These are phyloP conservation scores for Theocolax elegans DNA, from an alignment of 1,140 invertebrate genomes.

Conservation along the genomic window DNA sequence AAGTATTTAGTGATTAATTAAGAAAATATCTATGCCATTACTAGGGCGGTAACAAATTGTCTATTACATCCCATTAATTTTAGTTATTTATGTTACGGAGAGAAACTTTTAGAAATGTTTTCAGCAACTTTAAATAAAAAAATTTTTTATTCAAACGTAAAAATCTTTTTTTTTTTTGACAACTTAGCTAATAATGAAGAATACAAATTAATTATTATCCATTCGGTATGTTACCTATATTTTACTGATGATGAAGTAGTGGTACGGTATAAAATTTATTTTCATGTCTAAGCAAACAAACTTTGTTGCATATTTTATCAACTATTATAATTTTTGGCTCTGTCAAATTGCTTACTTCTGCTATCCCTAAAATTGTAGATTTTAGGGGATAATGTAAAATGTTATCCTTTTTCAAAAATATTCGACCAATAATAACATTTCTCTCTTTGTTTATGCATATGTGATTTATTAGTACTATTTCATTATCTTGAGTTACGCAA, in stretches of 20 bases:
- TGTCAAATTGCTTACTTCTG: background rate
- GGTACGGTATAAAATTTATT: background rate
- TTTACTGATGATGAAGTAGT: background rate
- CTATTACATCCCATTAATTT: too few relatives aligned
- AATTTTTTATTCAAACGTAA: too few relatives aligned
- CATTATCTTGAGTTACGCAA: slow-evolving; percentile 10
- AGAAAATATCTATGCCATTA: too few relatives aligned
- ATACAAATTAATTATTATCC: too few relatives aligned
- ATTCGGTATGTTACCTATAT: background rate
- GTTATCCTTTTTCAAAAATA: background rate
- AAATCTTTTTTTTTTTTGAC: too few relatives aligned
- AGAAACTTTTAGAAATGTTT: too few relatives aligned
- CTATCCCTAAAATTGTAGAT: slow-evolving; percentile 7
- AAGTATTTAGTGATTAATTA: too few relatives aligned
- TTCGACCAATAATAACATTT: slow-evolving; percentile 1
- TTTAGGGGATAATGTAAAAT: slow-evolving; percentile 15
- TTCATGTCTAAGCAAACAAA: background rate
- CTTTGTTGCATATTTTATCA: background rate
- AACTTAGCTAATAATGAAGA: too few relatives aligned
- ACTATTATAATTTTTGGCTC: background rate
- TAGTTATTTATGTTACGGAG: too few relatives aligned
- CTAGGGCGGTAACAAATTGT: too few relatives aligned
- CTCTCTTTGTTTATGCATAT: background rate
- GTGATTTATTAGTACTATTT: background rate
- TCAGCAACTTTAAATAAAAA: too few relatives aligned